Base-by-base conservation (phyloP, 2,113 vertebrate genomes). In the Scartelaos histophorus region DNA sequence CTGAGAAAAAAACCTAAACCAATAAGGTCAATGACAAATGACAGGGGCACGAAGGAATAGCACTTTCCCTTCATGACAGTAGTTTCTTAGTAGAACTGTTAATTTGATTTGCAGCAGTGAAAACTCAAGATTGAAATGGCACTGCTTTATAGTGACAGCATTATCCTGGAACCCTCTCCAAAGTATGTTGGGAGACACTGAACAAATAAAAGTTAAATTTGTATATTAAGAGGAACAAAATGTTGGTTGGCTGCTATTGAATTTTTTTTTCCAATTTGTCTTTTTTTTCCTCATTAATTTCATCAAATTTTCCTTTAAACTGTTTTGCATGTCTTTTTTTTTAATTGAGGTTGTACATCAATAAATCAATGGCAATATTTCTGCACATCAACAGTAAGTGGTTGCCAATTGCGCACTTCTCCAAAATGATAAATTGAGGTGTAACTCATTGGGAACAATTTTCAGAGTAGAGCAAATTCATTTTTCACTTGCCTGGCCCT, bases 401-500 rank as follows among this genome's bases (percentile, higher is more conserved):
- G 16, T 64, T 64, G 61, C 17, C 61, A 64, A 64, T 38, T 64
- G 61, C 19, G 13, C 61, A 64, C 16, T 64, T 64, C 61, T 25
- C 65, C 19, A 46, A 66, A 45, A 66, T 25, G 65, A 66, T 47
- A 45, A 66, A 66, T 47, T 46, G 29, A 66, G 76, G 68, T 71
- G 22, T 82, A 76, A 83, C 66, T 71, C 19, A 24, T 13, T 13
- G 13, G 19, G 49, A 83, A 69, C 17, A 66, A 68, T 69, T 49
- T 78, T 69, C 66, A n/a, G 21, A 21, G 65, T 69, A 62, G 24
- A 66, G 54, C 13, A 74, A 54, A 82, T 75, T 74, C 75, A 79
- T 87, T 60, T 25, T 82, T 88, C 66, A 78, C 19, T 74, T 60
- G 58, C 64, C 57, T 46, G 60, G 46, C 47, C 61, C 73, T 75